Percentiles rank a stretch among this genome's conserved stretches.
Conservation (phyloP, 2,797 vertebrate genomes). For the Aplochiton taeniatus region DNA sequence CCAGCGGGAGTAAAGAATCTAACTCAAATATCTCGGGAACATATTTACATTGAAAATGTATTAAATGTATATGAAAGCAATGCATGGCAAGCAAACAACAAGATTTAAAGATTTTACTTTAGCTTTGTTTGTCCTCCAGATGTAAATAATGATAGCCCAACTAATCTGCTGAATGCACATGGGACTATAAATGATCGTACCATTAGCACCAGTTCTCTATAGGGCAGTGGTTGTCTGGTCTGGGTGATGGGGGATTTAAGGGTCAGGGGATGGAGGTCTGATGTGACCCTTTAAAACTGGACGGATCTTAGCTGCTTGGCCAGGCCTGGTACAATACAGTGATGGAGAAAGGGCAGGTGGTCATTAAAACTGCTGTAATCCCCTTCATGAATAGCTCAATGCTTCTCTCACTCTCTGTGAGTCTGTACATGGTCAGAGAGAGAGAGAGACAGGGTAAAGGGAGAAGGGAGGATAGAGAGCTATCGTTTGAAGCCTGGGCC, state of each 20-base stretch:
- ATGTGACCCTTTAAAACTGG: slow-evolving; percentile 57
- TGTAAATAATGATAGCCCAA: neutral
- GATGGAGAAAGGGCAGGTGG: slow-evolving; percentile 78
- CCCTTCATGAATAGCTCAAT: slow-evolving; percentile 75
- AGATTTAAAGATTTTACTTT: no score
- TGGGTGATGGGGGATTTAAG: slow-evolving; percentile 48
- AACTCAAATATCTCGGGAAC: neutral
- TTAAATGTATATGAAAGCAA: no score
- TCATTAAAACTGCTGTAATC: slow-evolving; percentile 81
- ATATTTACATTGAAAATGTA: neutral
- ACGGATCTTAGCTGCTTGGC: slow-evolving; percentile 62
- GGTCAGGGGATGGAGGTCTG: slow-evolving; percentile 58
- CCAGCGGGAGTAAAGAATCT: slow-evolving; percentile 4
- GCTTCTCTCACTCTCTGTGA: slow-evolving; percentile 50
- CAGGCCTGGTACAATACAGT: slow-evolving; percentile 65
- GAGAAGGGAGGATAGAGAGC: slow-evolving; percentile 28
- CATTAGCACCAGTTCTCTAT: slow-evolving; percentile 26
- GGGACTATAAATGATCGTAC: slow-evolving; percentile 7
- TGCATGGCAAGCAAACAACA: no score
- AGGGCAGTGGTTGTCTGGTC: slow-evolving; percentile 38
- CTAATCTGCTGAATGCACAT: neutral
- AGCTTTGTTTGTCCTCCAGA: no score
- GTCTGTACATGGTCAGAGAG: slow-evolving; percentile 56
- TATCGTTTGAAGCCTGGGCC: slow-evolving; percentile 69
- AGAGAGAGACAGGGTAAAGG: slow-evolving; percentile 25